Evolutionary conservation across 2,797 vertebrate genomes (phyloP).

Genomic region (Thamnophis elegans): DNA sequence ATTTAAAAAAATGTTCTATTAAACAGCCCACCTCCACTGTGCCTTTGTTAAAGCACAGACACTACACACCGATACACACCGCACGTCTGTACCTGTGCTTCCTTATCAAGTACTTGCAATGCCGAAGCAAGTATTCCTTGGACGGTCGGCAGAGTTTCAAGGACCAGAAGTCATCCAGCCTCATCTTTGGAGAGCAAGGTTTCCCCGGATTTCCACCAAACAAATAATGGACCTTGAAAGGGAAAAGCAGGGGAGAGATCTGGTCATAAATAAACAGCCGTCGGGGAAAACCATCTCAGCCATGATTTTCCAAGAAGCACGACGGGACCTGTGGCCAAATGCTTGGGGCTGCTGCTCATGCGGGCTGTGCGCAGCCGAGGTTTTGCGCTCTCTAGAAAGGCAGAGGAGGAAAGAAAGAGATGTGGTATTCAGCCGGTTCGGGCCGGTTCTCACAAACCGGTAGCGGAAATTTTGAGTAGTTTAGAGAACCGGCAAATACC

Average conservation of each 20-base stretch:
- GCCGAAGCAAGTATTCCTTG: constrained; percentile 95
- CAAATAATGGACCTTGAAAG: constrained; percentile 91
- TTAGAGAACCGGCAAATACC: too few relatives aligned
- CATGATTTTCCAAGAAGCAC: neutral
- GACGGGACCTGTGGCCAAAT: too few relatives aligned
- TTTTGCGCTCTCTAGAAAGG: too few relatives aligned
- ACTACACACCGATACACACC: too few relatives aligned
- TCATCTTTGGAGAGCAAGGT: constrained; percentile 98
- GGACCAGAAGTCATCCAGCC: constrained; percentile 98
- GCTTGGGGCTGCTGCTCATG: neutral
- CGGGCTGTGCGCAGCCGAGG: rapidly evolving
- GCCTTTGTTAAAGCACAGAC: neutral
- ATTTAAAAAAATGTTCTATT: neutral
- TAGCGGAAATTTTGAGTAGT: too few relatives aligned
- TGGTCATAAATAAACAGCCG: neutral
- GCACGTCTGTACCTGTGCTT: constrained; percentile 87
- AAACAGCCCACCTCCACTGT: neutral
- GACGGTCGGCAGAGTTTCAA: constrained; percentile 96
- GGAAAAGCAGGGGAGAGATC: constrained; percentile 30
- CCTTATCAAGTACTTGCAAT: constrained; percentile 98
- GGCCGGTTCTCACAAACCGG: too few relatives aligned
- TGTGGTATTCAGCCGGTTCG: too few relatives aligned
- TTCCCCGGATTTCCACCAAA: constrained; percentile 99
- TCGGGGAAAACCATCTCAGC: too few relatives aligned
- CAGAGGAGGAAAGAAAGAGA: neutral